Percentiles rank a stretch among this genome's conserved stretches.
Conservation (phyloP, 2,888 invertebrate species). For the Mesopsocus fuscifrons region DNA sequence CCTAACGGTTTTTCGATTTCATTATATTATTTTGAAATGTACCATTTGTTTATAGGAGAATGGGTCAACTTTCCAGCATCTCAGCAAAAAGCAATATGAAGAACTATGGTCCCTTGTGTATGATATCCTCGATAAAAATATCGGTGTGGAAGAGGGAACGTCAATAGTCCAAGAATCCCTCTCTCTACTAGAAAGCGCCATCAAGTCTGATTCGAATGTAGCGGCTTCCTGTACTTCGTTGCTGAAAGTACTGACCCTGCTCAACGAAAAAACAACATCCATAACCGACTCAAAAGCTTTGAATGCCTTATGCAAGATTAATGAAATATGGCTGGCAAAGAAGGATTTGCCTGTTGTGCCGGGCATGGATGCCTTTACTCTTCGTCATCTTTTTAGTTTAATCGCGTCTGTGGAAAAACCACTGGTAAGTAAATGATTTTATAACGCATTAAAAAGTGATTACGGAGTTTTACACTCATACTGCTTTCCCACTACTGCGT, state of each 20-base stretch:
- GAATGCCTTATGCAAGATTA: neutral
- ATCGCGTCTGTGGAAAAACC: conserved; percentile 5
- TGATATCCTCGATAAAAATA: neutral
- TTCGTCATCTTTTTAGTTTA: neutral
- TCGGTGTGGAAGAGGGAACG: neutral
- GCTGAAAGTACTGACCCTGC: neutral
- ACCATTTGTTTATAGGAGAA: neutral
- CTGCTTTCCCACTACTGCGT: too few species aligned
- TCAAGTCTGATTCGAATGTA: neutral
- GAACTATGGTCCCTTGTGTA: neutral
- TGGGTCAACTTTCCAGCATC: neutral
- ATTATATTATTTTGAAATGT: too few species aligned
- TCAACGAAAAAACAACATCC: neutral
- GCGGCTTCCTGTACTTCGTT: neutral
- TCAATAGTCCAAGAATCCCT: neutral
- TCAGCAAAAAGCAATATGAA: neutral
- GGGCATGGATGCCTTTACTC: neutral
- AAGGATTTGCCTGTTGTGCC: neutral
- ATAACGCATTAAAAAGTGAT: too few species aligned
- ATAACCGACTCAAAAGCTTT: neutral
- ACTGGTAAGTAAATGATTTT: conserved; percentile 4
- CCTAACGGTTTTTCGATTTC: too few species aligned
- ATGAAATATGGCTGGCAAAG: conserved; percentile 2
- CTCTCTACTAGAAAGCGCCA: neutral
- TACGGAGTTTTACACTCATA: too few species aligned